A percentile compares a stretch with the other conserved stretches of the same genome.
phyloP scores from a whole-genome alignment of 2,888 invertebrate species.

The Callosobruchus maculatus region DNA sequence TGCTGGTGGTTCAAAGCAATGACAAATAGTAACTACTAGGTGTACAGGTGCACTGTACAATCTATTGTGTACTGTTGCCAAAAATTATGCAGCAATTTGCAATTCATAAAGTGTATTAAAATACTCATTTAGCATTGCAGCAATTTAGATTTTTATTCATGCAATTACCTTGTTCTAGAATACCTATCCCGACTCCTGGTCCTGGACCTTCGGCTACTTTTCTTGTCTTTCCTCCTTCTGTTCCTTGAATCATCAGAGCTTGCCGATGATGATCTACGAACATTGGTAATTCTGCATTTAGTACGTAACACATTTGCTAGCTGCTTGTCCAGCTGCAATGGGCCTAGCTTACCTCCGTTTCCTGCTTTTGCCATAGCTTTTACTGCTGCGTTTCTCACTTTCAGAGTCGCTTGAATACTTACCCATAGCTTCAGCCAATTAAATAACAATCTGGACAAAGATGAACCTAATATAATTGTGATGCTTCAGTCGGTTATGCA shows the following conservation, averaged over 20 bases:
- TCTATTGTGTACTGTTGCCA: too few species aligned
- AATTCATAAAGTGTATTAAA: neutral
- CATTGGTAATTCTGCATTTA: constrained; percentile 24
- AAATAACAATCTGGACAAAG: too few species aligned
- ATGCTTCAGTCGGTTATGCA: too few species aligned
- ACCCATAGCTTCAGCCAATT: constrained; percentile 42
- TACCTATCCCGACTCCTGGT: constrained; percentile 37
- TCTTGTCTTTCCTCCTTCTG: constrained; percentile 31
- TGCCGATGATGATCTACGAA: constrained; percentile 42
- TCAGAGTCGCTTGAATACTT: constrained; percentile 50
- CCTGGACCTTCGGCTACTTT: constrained; percentile 32
- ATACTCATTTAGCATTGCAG: too few species aligned
- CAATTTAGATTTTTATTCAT: neutral
- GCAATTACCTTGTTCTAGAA: constrained; percentile 30
- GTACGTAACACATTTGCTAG: constrained; percentile 15
- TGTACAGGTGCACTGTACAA: too few species aligned
- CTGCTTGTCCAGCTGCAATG: constrained; percentile 14
- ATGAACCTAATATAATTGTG: neutral
- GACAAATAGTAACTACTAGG: too few species aligned
- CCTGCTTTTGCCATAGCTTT: constrained; percentile 41
- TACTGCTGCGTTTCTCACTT: constrained; percentile 42
- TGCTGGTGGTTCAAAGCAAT: too few species aligned
- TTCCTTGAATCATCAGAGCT: constrained; percentile 37
- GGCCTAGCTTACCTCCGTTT: constrained; percentile 41
- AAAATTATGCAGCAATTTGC: neutral